phyloP scores from a whole-genome alignment of 2,797 vertebrate species.

The Aulostomus chinensis region DNA sequence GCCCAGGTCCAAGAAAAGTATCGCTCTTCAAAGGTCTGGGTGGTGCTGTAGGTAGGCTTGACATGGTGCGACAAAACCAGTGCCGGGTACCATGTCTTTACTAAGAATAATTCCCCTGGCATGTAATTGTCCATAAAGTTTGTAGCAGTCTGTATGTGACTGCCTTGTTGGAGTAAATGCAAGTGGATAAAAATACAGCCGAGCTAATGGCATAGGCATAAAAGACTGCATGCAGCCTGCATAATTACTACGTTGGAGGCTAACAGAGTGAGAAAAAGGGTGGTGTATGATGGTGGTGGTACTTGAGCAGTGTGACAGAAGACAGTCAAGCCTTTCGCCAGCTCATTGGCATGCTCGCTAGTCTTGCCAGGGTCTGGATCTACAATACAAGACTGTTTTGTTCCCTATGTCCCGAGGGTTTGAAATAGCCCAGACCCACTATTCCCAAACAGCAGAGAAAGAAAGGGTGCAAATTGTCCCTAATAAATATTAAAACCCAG shows the following conservation, averaged over 20 bases:
- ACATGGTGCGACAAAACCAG: slow-evolving; percentile 19
- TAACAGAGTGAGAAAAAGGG: slow-evolving; percentile 50
- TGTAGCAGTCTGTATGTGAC: slow-evolving; percentile 38
- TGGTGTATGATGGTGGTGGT: not conserved
- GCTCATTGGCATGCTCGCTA: slow-evolving; percentile 28
- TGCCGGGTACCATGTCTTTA: slow-evolving; percentile 36
- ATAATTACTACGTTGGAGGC: slow-evolving; percentile 63
- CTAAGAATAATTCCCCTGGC: slow-evolving; percentile 47
- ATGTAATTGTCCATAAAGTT: slow-evolving; percentile 54
- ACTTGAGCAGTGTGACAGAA: slow-evolving; percentile 29
- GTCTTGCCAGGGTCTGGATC: slow-evolving; percentile 37
- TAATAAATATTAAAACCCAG: slow-evolving; percentile 53
- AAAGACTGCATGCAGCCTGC: slow-evolving; percentile 59
- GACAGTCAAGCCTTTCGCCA: slow-evolving; percentile 30
- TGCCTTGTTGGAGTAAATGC: slow-evolving; percentile 56
- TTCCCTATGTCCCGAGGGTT: slow-evolving; percentile 40
- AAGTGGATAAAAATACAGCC: slow-evolving; percentile 67
- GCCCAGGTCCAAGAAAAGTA: slow-evolving; percentile 4
- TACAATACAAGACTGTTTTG: slow-evolving; percentile 40
- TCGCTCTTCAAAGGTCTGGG: slow-evolving; percentile 1
- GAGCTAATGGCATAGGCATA: slow-evolving; percentile 68
- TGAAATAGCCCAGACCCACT: slow-evolving; percentile 36
- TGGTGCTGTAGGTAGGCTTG: slow-evolving; percentile 11
- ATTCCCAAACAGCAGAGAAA: slow-evolving; percentile 44
- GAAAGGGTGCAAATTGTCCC: slow-evolving; percentile 50